These are phyloP conservation scores for Eulemur mongoz DNA, from an alignment of 2,797 vertebrate species.

Conservation along the genomic window DNA sequence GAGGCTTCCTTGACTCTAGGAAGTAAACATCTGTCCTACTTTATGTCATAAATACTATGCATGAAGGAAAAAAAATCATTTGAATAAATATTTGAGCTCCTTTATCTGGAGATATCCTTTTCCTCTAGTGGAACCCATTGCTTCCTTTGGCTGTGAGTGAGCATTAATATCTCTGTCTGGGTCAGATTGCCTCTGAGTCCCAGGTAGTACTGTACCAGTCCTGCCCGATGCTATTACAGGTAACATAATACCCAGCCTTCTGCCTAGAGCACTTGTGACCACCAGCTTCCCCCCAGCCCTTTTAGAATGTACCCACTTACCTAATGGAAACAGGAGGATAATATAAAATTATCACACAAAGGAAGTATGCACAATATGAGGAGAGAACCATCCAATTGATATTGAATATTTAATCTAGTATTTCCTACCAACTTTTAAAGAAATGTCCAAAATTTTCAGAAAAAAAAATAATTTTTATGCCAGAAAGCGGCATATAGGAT, in stretches of 20 bases:
- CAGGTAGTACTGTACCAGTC: not conserved
- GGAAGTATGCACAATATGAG: not conserved
- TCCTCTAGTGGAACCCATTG: not conserved
- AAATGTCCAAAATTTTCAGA: not conserved
- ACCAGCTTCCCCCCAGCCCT: not conserved
- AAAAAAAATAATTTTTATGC: not conserved
- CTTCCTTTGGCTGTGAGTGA: not conserved
- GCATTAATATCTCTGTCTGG: not conserved
- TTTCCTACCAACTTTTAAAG: constrained; percentile 7
- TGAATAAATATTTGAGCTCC: not conserved
- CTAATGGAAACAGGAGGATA: not conserved
- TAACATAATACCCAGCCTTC: not conserved
- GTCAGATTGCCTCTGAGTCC: not conserved
- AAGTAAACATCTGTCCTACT: not conserved
- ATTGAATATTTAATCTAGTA: not conserved
- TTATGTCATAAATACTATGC: not conserved
- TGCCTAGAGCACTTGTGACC: not conserved
- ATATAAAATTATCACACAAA: not conserved
- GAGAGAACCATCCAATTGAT: not conserved
- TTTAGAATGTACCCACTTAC: not conserved
- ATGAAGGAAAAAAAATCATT: not conserved
- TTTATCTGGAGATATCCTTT: not conserved
- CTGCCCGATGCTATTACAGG: not conserved
- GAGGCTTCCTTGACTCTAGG: not conserved
- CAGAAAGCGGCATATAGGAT: not conserved